These are phyloP conservation scores for Sardina pilchardus DNA, from an alignment of 2,113 vertebrate species.

Conservation along the genomic window DNA sequence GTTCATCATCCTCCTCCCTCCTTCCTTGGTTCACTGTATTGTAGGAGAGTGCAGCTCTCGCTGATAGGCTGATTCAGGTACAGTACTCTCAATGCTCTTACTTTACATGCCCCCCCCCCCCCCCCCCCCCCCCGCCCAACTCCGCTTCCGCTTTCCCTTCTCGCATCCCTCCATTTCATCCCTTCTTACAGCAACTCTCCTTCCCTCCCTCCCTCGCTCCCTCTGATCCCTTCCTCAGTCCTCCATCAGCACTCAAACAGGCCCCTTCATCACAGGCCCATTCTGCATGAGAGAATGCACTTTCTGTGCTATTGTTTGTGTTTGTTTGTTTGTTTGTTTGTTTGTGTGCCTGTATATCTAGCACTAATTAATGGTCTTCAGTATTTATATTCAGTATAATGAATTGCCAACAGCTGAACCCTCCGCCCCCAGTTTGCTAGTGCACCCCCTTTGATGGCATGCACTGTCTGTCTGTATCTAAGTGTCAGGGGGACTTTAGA, in stretches of 20 bases:
- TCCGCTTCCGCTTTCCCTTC: constrained; percentile 31
- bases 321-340: constrained; percentile 19
- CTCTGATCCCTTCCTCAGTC: constrained; percentile 13
- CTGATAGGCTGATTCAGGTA: constrained; percentile 98
- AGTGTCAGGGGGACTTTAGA: background rate
- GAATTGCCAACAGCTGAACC: background rate
- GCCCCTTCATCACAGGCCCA: background rate
- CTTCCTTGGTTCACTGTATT: constrained; percentile 50
- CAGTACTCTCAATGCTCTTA: constrained; percentile 60
- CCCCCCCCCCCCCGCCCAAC: constrained; percentile 27
- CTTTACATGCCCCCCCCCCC: constrained; percentile 39
- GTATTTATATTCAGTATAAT: background rate
- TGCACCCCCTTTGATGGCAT: constrained; percentile 46
- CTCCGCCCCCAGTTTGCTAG: background rate
- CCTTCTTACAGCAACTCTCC: background rate
- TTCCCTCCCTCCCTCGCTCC: constrained; percentile 1
- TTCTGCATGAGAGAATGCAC: constrained; percentile 60
- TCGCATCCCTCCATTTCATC: constrained; percentile 6
- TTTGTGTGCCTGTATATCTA: background rate
- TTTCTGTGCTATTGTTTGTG: background rate
- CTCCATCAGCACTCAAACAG: background rate
- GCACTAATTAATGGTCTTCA: background rate
- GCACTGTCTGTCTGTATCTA: constrained; percentile 2
- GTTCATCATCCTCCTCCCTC: constrained; percentile 32
- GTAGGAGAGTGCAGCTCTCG: constrained; percentile 95